Evolutionary conservation across 2,113 vertebrate species (phyloP).

Genomic region (Zonotrichia leucophrys): DNA sequence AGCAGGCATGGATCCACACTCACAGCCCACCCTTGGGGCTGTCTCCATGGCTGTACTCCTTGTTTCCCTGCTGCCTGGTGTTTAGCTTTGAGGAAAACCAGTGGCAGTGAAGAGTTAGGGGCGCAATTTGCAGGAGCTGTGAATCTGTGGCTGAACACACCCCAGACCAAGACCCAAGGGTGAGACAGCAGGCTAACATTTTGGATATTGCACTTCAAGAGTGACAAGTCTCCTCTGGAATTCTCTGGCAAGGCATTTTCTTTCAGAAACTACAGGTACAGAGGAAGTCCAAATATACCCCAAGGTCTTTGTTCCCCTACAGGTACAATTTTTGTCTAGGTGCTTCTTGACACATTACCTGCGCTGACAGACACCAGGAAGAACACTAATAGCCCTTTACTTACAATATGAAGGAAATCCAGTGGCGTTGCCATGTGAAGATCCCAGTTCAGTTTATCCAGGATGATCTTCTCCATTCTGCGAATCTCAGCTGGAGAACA

Average conservation of each 20-base stretch:
- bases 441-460: slow-evolving; percentile 97
- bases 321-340: background rate
- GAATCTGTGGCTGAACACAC: background rate
- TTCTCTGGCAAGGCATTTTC: background rate
- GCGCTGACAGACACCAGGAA: background rate
- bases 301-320: background rate
- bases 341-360: background rate
- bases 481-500: slow-evolving; percentile 94
- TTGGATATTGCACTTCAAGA: background rate
- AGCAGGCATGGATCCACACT: background rate
- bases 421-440: slow-evolving; percentile 91
- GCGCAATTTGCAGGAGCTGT: background rate
- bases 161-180: background rate
- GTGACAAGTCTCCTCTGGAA: background rate
- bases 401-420: slow-evolving; percentile 97
- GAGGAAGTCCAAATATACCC: background rate
- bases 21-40: background rate
- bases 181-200: accelerated
- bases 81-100: background rate
- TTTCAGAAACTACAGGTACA: background rate
- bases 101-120: background rate
- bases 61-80: background rate
- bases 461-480: slow-evolving; percentile 95
- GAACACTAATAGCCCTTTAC: background rate
- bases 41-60: background rate